A percentile compares a stretch with the other conserved stretches of the same genome.
Evolutionary conservation across 37 sponge, comb jelly and placozoan genomes (phyloP).

Genomic region (Hormiphora californensis): DNA sequence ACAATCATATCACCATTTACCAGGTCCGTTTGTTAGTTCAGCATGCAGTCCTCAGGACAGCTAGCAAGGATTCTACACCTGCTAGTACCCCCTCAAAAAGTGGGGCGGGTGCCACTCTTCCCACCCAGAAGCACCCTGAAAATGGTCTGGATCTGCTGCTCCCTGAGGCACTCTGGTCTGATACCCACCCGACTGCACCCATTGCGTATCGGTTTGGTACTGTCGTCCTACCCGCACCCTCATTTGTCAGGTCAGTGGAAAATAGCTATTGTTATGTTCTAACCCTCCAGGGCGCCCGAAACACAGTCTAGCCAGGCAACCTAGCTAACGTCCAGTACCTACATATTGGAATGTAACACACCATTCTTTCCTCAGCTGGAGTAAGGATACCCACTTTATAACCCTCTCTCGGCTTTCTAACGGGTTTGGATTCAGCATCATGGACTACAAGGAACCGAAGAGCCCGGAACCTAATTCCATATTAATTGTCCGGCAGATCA

Average conservation of each 20-base stretch:
- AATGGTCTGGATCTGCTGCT: background rate
- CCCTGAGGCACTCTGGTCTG: conserved; percentile 52
- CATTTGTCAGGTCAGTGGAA: conserved; percentile 7
- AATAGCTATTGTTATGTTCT: no score
- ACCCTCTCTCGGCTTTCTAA: background rate
- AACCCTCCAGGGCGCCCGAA: no score
- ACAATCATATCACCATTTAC: no score
- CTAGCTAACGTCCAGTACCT: background rate
- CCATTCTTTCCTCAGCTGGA: background rate
- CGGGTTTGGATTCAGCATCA: conserved; percentile 52
- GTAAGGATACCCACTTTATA: conserved; percentile 22
- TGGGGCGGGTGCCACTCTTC: conserved; percentile 25
- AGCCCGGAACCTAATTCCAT: background rate
- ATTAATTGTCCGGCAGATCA: conserved; percentile 26
- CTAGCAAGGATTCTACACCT: background rate
- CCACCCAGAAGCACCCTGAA: conserved; percentile 3
- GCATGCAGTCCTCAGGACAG: background rate
- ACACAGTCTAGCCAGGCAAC: no score
- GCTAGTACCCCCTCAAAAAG: background rate
- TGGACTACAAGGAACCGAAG: conserved; percentile 42
- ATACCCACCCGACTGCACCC: conserved; percentile 26
- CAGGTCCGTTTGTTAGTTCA: no score
- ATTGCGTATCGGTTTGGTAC: conserved; percentile 50
- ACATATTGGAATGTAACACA: background rate
- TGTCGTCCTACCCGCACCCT: conserved; percentile 32